Evolutionary conservation across 2,113 vertebrate species (phyloP).

Genomic region (Psilopsiagon aymara): DNA sequence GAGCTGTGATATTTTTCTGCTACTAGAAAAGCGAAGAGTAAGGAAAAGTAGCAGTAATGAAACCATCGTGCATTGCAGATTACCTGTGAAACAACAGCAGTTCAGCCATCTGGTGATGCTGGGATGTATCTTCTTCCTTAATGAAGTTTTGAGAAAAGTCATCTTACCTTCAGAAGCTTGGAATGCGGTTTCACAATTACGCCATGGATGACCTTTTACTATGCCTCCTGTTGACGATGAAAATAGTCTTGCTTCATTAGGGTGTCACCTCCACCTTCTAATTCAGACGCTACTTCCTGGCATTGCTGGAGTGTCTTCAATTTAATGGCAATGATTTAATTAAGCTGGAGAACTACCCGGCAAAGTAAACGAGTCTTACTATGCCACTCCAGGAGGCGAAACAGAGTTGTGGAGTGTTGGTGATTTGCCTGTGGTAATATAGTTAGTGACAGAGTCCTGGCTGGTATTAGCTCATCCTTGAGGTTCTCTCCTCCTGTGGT

Average conservation of each 20-base stretch:
- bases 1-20: not conserved
- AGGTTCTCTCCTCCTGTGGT: not conserved
- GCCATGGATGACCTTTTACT: conserved; percentile 36
- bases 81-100: not conserved
- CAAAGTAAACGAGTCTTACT: not conserved
- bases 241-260: conserved; percentile 43
- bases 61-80: not conserved
- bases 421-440: not conserved
- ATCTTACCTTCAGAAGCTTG: conserved; percentile 29
- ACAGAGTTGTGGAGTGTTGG: not conserved
- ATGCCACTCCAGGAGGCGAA: conserved; percentile 23
- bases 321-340: conserved; percentile 66
- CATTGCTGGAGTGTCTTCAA: conserved; percentile 59
- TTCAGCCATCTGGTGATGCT: not conserved
- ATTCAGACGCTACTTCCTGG: conserved; percentile 38
- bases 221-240: conserved; percentile 15
- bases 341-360: conserved; percentile 17
- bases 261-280: conserved; percentile 45
- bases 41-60: not conserved
- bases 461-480: not conserved
- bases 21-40: not conserved
- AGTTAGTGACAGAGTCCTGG: not conserved
- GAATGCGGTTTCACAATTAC: conserved; percentile 58
- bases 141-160: conserved; percentile 52
- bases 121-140: not conserved